phyloP scores from a whole-genome alignment of 2,888 invertebrate species.

The Drosophila atripex region DNA sequence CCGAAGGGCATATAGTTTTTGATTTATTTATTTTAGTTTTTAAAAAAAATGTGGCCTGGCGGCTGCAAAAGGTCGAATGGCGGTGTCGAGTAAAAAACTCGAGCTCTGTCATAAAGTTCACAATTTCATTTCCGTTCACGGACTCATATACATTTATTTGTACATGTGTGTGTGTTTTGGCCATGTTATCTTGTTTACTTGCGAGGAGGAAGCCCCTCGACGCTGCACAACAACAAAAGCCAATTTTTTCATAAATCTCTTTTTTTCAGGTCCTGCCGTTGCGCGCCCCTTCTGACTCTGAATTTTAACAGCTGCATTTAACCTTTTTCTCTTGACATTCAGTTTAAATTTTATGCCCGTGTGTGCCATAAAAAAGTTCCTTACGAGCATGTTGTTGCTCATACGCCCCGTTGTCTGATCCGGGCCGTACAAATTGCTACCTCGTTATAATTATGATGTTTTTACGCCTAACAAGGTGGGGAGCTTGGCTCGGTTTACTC shows the following conservation, averaged over 20 bases:
- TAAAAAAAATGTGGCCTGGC: conserved; percentile 41
- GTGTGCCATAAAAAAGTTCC: conserved; percentile 64
- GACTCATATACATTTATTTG: conserved; percentile 3
- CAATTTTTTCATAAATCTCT: conserved; percentile 77
- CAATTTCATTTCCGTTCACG: conserved; percentile 66
- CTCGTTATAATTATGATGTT: conserved; percentile 77
- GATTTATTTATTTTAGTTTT: conserved; percentile 49
- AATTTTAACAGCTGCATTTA: conserved; percentile 73
- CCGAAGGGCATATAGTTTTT: conserved; percentile 37
- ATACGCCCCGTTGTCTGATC: conserved; percentile 63
- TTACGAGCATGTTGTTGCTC: conserved; percentile 53
- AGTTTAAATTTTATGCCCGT: conserved; percentile 66
- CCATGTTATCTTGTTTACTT: conserved; percentile 68
- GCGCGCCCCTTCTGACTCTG: conserved; percentile 1
- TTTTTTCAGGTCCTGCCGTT: conserved; percentile 12
- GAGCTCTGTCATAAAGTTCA: conserved; percentile 63
- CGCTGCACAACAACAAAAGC: conserved; percentile 51
- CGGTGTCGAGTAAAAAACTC: conserved; percentile 18
- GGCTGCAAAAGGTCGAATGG: conserved; percentile 30
- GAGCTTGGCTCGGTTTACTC: conserved; percentile 14
- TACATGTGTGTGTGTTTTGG: conserved; percentile 20
- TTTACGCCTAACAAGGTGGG: conserved; percentile 52
- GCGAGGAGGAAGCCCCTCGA: conserved; percentile 45
- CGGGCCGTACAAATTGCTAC: conserved; percentile 62
- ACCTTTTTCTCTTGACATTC: conserved; percentile 65